Base-by-base conservation (phyloP, 2,113 vertebrate genomes). In the Hassar affinis region DNA sequence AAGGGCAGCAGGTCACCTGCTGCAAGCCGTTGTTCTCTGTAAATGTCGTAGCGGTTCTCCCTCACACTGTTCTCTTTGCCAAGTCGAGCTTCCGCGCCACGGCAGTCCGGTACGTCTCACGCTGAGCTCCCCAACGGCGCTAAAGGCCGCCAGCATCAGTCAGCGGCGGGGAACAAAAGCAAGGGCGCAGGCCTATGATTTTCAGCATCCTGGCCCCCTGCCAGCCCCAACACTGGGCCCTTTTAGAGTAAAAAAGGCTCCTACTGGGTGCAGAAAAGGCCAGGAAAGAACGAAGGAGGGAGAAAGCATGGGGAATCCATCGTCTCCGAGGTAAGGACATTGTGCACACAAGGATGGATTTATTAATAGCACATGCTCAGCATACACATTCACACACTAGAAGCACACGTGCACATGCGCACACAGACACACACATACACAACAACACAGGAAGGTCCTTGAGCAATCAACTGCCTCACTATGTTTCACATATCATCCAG, bases 291-390 rank as follows among this genome's bases (percentile, higher is more conserved):
- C 64, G 45, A 71, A 72, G 97, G 86, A 98, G 98, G 83, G 95
- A 96, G 42, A 97, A 98, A 96, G 96, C 0, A 96, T 97, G 84
- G 97, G 97, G 84, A 99, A 96, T 88, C 96, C 97, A 84, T 96
- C 95, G 69, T 98, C 98, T 76, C 97, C 96, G 89, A 97, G 87
- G 96, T 98, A 84, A 97, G 98, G 91, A 98, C 96, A 66, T 98
- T 68, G 11, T n/a, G 22, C 27, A 25, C 42, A 61, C 47, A 62
- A 76, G 35, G 30, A 77, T 77, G 27, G 74, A 38, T 69, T 86
- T 84, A 71, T 86, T 74, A 79, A 38, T 74, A 82, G 57, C 71
- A 35, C 57, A 62, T 57, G 61, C 78, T 66, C 61, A 66, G 57
- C 78, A 52, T 68, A 66, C 27, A 81, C 52, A 20, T 69, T 27